A percentile compares a stretch with the other conserved stretches of the same genome.
Conservation (phyloP, 2,888 invertebrate species). For the Prosopocoilus inquinatus region DNA sequence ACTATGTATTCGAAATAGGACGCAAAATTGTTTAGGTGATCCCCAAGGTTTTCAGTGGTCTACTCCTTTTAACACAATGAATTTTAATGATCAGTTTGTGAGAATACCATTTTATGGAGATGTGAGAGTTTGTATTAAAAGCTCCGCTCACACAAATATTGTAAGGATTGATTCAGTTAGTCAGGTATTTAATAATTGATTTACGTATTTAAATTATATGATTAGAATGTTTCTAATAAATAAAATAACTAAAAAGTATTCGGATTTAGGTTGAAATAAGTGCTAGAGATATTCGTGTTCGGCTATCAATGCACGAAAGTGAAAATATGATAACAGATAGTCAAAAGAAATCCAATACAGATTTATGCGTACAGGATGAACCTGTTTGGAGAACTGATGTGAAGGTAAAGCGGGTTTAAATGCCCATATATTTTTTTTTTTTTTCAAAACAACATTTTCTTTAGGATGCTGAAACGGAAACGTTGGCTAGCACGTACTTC, state of each 20-base stretch:
- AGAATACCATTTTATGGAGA: constrained; percentile 60
- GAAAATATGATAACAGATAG: constrained; percentile 10
- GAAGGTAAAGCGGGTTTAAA: background rate
- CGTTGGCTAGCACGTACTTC: constrained; percentile 26
- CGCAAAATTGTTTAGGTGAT: constrained; percentile 30
- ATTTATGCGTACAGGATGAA: background rate
- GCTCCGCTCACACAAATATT: constrained; percentile 54
- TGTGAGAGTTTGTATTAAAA: constrained; percentile 55
- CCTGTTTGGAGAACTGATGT: background rate
- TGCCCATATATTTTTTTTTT: background rate
- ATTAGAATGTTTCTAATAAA: constrained; percentile 10
- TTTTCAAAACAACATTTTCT: constrained; percentile 7
- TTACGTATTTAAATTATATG: background rate
- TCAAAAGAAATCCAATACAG: background rate
- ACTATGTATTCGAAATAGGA: background rate
- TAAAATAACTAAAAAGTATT: background rate
- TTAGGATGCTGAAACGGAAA: constrained; percentile 19
- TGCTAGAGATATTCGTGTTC: constrained; percentile 74
- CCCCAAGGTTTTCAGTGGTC: constrained; percentile 51
- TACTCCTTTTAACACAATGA: constrained; percentile 51
- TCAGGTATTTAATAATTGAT: constrained; percentile 48
- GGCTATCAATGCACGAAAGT: constrained; percentile 53
- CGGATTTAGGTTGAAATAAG: constrained; percentile 66
- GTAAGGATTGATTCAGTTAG: constrained; percentile 59
- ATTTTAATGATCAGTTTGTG: constrained; percentile 58